Evolutionary conservation across 2,888 invertebrate species (phyloP), one percentile per base, ranked within the genome.

Genomic region (Amblyteles armatorius): DNA sequence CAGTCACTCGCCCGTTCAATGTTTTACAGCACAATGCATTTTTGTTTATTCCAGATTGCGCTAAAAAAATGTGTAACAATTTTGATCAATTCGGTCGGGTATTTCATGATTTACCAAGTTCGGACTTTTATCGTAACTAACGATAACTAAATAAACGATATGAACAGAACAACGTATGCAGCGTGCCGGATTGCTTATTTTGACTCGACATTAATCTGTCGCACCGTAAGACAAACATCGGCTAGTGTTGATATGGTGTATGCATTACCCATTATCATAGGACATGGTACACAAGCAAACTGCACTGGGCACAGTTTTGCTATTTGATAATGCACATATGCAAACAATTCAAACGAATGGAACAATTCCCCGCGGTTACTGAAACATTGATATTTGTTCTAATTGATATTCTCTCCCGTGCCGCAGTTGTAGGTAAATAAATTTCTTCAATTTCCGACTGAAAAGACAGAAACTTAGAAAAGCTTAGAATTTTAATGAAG

Each of bases 141-240:
- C n/a, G 52, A 19, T n/a, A 52, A 52, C 52, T 55, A 9, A 9
- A 19, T 55, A 19, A 55, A 55, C 3, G 19, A 22, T 22, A 55
- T 36, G 7, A 36, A 36, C 36, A 2, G 0, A 36, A 36, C 36
- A 36, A 36, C 36, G 36, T 36, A 36, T 1, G 7, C 52, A 4
- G 52, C 16, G 22, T 55, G 7, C 1, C 1, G 22, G 19, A 55
- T 19, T 55, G 52, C 19, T 19, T 19, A 55, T 19, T 55, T 22
- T 19, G 9, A 19, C 19, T 55, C 52, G 52, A 19, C 52, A 55
- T 19, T 19, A 55, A 55, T 19, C 19, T 19, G 19, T 55, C 19
- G 52, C 19, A n/a, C 52, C 52, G 52, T 55, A 55, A 22, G 52
- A 55, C 52, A 55, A 55, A 55, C 52, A 55, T 19, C 19, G 52